Evolutionary conservation across 1,140 invertebrate genomes (phyloP).

Genomic region (Pteromalus puparum): DNA sequence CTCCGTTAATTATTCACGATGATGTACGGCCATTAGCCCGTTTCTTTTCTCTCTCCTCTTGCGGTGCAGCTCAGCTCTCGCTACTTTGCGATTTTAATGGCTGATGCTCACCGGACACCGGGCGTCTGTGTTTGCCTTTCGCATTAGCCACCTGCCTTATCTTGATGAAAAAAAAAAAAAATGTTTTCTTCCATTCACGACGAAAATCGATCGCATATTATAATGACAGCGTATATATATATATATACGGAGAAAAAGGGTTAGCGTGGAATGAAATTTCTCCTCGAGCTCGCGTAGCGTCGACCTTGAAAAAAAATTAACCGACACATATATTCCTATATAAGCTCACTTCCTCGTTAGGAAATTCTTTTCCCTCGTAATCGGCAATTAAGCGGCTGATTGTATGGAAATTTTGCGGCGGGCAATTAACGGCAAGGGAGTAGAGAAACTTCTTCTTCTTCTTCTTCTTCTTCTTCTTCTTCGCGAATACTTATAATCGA

Average conservation of each 20-base stretch:
- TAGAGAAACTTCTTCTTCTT: slow-evolving; percentile 24
- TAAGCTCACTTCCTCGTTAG: slow-evolving; percentile 33
- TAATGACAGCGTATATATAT: too few species aligned
- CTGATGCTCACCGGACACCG: not conserved
- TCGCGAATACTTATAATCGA: slow-evolving; percentile 32
- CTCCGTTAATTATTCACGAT: slow-evolving; percentile 47
- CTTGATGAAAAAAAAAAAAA: not conserved
- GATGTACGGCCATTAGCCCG: slow-evolving; percentile 35
- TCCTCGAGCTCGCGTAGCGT: not conserved
- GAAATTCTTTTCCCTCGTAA: slow-evolving; percentile 33
- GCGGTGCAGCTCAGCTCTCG: not conserved
- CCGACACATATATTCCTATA: not conserved
- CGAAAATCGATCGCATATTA: not conserved
- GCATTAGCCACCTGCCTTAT: not conserved
- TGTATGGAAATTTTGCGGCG: slow-evolving; percentile 40
- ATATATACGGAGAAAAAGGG: slow-evolving; percentile 9
- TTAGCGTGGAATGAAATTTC: slow-evolving; percentile 33
- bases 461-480: not conserved
- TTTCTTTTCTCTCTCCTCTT: slow-evolving; percentile 21
- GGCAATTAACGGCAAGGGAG: slow-evolving; percentile 26
- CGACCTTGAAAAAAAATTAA: slow-evolving; percentile 35
- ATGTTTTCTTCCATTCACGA: not conserved
- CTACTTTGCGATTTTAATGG: slow-evolving; percentile 10
- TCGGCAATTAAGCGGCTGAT: slow-evolving; percentile 44
- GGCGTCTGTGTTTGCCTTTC: not conserved